These are phyloP conservation scores for Hydrochoerus hydrochaeris DNA, from an alignment of 2,113 vertebrate genomes.

Conservation along the genomic window DNA sequence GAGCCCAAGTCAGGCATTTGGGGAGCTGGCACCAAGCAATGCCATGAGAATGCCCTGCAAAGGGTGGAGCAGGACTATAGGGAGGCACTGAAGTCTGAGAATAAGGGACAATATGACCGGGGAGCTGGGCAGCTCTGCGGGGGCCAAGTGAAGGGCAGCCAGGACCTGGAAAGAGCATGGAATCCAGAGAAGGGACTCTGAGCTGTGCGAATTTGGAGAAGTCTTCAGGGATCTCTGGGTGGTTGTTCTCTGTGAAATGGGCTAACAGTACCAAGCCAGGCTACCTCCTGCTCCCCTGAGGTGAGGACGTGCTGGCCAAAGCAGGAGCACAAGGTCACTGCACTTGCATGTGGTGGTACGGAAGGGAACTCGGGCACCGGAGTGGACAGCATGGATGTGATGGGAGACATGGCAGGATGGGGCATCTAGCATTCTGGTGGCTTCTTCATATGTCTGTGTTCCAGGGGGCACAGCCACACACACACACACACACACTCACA, in stretches of 20 bases:
- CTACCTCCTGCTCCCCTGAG: neutral
- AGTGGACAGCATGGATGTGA: too few relatives aligned
- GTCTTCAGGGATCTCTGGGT: neutral
- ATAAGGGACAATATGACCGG: rapidly evolving
- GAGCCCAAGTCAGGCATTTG: neutral
- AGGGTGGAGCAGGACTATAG: neutral
- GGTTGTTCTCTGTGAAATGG: neutral
- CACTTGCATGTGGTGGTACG: rapidly evolving
- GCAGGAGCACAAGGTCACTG: rapidly evolving
- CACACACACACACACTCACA: neutral
- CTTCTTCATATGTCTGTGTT: neutral
- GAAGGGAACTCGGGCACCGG: neutral
- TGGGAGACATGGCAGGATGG: neutral
- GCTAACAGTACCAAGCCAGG: neutral
- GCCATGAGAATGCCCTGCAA: neutral
- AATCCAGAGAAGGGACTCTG: neutral
- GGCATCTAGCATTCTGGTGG: neutral
- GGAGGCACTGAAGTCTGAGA: neutral
- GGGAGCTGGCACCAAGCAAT: neutral
- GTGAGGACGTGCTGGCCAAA: neutral
- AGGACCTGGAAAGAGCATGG: neutral
- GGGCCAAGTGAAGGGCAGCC: neutral
- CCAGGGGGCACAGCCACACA: neutral
- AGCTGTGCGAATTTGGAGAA: neutral
- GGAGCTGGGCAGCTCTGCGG: too few relatives aligned